Conservation (phyloP, 2,113 vertebrate species). For the Rhinoderma darwinii region DNA sequence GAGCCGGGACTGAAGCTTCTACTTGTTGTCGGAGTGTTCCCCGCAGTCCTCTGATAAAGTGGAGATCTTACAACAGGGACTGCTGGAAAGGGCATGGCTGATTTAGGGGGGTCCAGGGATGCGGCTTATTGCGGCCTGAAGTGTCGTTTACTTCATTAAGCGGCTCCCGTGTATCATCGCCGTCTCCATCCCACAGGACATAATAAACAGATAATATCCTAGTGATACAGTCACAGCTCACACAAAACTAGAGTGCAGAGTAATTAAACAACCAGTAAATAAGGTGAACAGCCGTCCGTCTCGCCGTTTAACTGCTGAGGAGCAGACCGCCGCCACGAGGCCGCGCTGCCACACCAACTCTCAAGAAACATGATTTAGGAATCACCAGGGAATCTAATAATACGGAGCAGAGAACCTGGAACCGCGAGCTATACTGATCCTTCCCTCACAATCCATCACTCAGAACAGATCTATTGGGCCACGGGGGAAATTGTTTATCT, state of each 20-base stretch:
- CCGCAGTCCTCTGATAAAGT: conserved; percentile 57
- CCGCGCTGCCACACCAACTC: neutral
- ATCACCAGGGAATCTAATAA: neutral
- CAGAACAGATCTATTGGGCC: neutral
- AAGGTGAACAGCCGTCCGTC: conserved; percentile 71
- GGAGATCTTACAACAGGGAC: conserved; percentile 65
- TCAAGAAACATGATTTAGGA: neutral
- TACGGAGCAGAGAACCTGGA: too few relatives aligned
- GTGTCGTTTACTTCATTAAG: conserved; percentile 82
- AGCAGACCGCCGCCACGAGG: conserved; percentile 64
- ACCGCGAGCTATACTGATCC: neutral
- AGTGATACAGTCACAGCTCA: conserved; percentile 80
- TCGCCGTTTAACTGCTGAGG: conserved; percentile 71
- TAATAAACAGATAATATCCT: conserved; percentile 84
- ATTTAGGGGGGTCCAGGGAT: conserved; percentile 68
- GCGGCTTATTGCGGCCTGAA: conserved; percentile 73
- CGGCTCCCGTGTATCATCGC: conserved; percentile 77
- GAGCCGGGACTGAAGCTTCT: conserved; percentile 11
- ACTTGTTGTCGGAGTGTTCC: neutral
- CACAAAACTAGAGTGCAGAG: conserved; percentile 84
- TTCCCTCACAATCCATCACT: neutral
- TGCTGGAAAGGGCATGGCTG: conserved; percentile 75
- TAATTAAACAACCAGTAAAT: conserved; percentile 85
- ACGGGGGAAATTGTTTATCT: neutral
- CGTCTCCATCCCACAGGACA: conserved; percentile 80